phyloP scores from a whole-genome alignment of 2,888 invertebrate species.

The Eristalis pertinax region DNA sequence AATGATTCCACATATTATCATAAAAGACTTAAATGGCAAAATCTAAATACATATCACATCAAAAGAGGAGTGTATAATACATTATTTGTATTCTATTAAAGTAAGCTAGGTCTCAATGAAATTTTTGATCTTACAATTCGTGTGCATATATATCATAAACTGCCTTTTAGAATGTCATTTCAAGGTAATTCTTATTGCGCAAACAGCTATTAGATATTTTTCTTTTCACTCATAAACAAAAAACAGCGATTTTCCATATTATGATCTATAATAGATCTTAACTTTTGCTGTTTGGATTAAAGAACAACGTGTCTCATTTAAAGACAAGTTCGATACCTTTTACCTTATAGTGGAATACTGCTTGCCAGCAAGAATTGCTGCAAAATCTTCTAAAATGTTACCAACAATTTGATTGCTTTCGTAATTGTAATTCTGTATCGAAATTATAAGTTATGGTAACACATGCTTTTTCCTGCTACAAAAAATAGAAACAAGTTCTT shows the following conservation, averaged over 20 bases:
- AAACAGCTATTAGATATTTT: background rate
- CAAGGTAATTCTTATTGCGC: background rate
- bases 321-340: background rate
- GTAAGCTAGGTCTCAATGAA: background rate
- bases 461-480: slow-evolving; percentile 4
- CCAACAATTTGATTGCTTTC: background rate
- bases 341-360: background rate
- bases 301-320: too few species aligned
- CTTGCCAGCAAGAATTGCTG: background rate
- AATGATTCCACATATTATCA: too few species aligned
- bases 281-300: background rate
- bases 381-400: background rate
- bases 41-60: too few species aligned
- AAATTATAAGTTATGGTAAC: background rate
- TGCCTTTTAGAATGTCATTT: background rate
- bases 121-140: background rate
- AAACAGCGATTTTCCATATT: background rate
- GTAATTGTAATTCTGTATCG: background rate
- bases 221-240: background rate
- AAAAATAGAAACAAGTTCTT: background rate
- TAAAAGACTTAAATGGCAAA: too few species aligned
- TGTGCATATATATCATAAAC: background rate
- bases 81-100: background rate
- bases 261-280: background rate
- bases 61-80: too few species aligned